Conservation (phyloP, 2,888 invertebrate genomes). For the Drosophila borborema region DNA sequence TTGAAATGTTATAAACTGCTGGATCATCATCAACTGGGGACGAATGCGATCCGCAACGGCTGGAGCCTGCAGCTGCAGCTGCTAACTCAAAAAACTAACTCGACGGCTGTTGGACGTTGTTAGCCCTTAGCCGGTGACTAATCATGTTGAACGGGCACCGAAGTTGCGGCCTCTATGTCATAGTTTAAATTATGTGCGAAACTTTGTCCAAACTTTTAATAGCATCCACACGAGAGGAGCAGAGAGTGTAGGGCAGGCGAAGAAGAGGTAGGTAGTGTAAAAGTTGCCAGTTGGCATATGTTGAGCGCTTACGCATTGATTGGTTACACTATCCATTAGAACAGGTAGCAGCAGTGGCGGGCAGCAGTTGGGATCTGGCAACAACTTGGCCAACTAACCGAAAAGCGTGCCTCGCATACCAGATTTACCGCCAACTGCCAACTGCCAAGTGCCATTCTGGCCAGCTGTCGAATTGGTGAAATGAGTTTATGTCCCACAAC, state of each 20-base stretch:
- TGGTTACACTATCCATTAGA: slow-evolving; percentile 66
- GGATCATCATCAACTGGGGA: slow-evolving; percentile 46
- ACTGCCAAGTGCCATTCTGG: slow-evolving; percentile 4
- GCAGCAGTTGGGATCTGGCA: slow-evolving; percentile 30
- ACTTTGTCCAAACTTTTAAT: slow-evolving; percentile 77
- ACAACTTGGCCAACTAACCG: slow-evolving; percentile 48
- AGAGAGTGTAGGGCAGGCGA: slow-evolving; percentile 20
- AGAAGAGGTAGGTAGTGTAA: neutral
- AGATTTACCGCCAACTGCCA: slow-evolving; percentile 39
- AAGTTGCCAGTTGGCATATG: slow-evolving; percentile 61
- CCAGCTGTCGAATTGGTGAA: slow-evolving; percentile 38
- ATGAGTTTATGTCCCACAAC: slow-evolving; percentile 57
- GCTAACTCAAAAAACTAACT: slow-evolving; percentile 12
- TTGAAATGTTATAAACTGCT: slow-evolving; percentile 51
- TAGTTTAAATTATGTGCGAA: slow-evolving; percentile 78
- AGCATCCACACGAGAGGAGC: slow-evolving; percentile 45
- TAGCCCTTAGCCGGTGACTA: slow-evolving; percentile 49
- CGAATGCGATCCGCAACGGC: slow-evolving; percentile 2
- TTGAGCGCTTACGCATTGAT: slow-evolving; percentile 66
- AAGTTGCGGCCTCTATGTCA: slow-evolving; percentile 53
- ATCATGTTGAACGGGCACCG: slow-evolving; percentile 50
- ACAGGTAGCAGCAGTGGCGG: slow-evolving; percentile 30
- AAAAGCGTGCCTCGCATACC: slow-evolving; percentile 66
- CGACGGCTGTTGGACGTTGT: neutral
- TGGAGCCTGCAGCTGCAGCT: neutral